Base-by-base conservation (phyloP, 2,113 vertebrate genomes). In the Cyanocitta stelleri region DNA sequence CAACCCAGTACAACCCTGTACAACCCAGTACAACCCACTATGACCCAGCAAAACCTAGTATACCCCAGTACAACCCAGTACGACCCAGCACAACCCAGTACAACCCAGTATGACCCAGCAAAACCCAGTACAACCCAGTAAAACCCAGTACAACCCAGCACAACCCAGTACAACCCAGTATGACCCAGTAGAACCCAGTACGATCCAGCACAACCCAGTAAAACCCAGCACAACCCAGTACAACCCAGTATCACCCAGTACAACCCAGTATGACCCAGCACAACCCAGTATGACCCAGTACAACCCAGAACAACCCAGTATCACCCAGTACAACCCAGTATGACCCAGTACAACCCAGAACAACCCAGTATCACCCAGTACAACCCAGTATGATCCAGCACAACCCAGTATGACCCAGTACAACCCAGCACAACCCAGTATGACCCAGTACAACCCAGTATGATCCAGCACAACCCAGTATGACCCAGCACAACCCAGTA, bases 281-380 rank as follows among this genome's bases (percentile, higher is more conserved):
- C 1, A 1, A 55, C 16, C 49, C 58, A 26, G 13, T 1, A 51
- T 0, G 3, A 33, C 26, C 5, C 35, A 26, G 13, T 1, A 51
- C 0, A 3, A 33, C 26, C 5, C 35, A 16, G 21, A 1, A 29
- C 1, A 2, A 29, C 30, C 17, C 30, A 27, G 9, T 1, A 35
- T 0, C 2, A n/a, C 24, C 37, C 48, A 13, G 18, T 1, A 35
- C 0, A 1, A 15, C 26, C 9, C 62, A 12, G 74, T 1, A 61
- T 0, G 8, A 51, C 13, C 17, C 27, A 46, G 14, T 2, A 44
- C 0, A 1, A 46, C 24, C 23, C 52, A 4, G 11, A 5, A 46
- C 2, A 5, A 44, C 30, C 29, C 39, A 9, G 17, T 0, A 49
- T 3, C 15, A 21, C 13, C 17, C 11, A 41, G 74, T 5, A 46